Base-by-base conservation (phyloP, 2,888 invertebrate genomes). In the Thecophora atra region DNA sequence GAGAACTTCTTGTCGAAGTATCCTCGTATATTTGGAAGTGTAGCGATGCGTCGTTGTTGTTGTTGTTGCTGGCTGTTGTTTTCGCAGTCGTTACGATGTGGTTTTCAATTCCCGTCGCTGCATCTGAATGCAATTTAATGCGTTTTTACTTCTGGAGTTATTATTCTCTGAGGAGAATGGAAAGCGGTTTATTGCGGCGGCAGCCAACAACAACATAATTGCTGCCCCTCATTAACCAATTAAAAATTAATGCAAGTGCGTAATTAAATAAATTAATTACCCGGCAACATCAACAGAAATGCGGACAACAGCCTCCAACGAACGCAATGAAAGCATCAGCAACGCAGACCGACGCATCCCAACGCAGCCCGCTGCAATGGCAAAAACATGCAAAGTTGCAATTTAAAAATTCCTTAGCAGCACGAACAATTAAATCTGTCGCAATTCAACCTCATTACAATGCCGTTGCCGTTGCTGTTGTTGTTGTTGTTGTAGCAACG, bases 201-300 rank as follows among this genome's bases (percentile, higher is more conserved):
- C 26, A 11, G 11, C 7, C 37, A 47, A n/a, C 70, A 58, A 64
- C 70, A 74, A 63, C 70, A 74, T 77, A 73, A 76, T 77, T 73
- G 73, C 72, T 51, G 58, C 73, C 73, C 75, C 73, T 76, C 76
- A 75, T 75, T 75, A 76, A 76, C 76, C 76, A 76, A 75, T 77
- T 77, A 76, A 77, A 72, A 71, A 73, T 74, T 74, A 75, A 77
- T 75, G 73, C 63, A 66, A 76, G 67, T 72, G 67, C 70, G 74
- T 77, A 76, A 77, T 77, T 77, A 77, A 77, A 74, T 75, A 72
- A 73, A 77, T 75, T 77, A 75, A 77, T 75, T 77, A 74, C 73
- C 70, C 73, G 70, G 66, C 74, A 70, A 71, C 62, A 72, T 66
- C 64, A 66, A 69, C 71, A 47, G 15, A 21, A n/a, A n/a, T n/a